Conservation (phyloP, 2,888 invertebrate species). For the Sarcophaga caerulescens region DNA sequence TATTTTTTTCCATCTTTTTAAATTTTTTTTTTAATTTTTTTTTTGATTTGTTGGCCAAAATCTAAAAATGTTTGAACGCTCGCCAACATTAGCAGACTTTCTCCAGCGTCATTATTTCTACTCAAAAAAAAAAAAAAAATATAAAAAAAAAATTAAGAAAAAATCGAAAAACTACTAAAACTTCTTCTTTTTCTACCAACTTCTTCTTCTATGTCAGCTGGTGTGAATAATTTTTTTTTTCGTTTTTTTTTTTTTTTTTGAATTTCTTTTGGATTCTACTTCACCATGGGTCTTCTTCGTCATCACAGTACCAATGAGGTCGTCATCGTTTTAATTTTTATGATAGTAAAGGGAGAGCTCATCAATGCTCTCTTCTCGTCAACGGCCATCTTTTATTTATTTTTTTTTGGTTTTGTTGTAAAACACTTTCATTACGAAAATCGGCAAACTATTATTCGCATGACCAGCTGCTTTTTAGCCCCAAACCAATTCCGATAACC, state of each 20-base stretch:
- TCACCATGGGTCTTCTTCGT: conserved; percentile 29
- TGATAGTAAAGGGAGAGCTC: conserved; percentile 15
- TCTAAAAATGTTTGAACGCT: conserved; percentile 25
- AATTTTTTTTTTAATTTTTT: conserved; percentile 14
- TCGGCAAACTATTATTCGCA: background rate
- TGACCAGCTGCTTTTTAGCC: conserved; percentile 24
- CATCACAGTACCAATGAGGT: conserved; percentile 43
- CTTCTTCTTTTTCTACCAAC: no score
- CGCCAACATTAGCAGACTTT: conserved; percentile 73
- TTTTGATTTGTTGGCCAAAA: conserved; percentile 26
- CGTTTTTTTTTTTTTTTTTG: conserved; percentile 7
- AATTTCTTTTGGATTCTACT: conserved; percentile 29
- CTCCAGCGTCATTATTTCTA: conserved; percentile 74
- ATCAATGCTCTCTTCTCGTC: conserved; percentile 7
- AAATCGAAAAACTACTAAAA: background rate
- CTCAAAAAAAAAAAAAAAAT: background rate
- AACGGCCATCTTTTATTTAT: conserved; percentile 34
- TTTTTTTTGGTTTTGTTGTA: conserved; percentile 50
- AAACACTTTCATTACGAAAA: conserved; percentile 47
- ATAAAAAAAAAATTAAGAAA: no score
- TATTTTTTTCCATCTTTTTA: background rate
- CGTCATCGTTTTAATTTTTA: conserved; percentile 39
- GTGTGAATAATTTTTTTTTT: conserved; percentile 16
- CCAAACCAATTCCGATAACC: background rate
- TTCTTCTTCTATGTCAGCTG: conserved; percentile 52